Percentiles rank a stretch among this genome's conserved stretches.
Conservation (phyloP, 2,113 vertebrate genomes). For the Grammomys surdaster region DNA sequence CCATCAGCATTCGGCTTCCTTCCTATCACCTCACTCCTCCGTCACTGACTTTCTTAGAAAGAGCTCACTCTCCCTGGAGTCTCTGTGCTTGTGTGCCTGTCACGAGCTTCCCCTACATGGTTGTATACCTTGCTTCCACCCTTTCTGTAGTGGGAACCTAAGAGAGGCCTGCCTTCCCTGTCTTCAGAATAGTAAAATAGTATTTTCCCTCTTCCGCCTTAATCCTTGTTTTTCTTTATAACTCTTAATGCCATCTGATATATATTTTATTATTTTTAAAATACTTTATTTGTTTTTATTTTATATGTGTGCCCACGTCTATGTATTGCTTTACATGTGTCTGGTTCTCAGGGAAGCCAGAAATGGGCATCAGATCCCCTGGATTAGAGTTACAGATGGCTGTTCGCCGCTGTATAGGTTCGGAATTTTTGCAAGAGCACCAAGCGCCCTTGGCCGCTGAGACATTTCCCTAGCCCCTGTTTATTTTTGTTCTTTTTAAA, state of each 20-base stretch:
- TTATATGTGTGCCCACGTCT: not conserved
- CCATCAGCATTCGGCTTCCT: not conserved
- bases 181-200: not conserved
- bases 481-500: slow-evolving; percentile 24
- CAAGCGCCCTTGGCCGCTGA: not conserved
- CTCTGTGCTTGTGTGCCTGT: not conserved
- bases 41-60: not conserved
- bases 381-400: not conserved
- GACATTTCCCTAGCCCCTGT: not conserved
- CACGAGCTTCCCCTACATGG: not conserved
- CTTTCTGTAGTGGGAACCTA: not conserved
- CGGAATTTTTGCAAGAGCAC: not conserved
- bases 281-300: not conserved
- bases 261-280: not conserved
- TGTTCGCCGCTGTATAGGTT: not conserved
- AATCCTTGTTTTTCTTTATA: not conserved
- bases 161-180: not conserved
- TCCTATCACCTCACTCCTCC: not conserved
- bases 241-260: not conserved
- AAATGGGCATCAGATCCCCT: not conserved
- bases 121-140: not conserved
- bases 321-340: not conserved
- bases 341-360: not conserved
- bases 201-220: not conserved
- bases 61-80: not conserved